Conservation (phyloP, 2,797 vertebrate genomes). For the Mareca penelope region DNA sequence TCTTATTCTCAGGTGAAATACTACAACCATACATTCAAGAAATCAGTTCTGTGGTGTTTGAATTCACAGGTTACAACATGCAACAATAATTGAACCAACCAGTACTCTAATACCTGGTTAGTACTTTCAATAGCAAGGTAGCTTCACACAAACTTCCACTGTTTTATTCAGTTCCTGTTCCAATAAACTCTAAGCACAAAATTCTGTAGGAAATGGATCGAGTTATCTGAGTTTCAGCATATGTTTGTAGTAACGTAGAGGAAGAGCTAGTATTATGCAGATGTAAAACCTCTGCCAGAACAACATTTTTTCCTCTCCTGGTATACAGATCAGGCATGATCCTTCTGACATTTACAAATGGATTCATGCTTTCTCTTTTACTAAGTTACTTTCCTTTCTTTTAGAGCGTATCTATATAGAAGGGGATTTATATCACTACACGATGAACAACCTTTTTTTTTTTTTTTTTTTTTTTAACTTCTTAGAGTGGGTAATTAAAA, state of each 20-base stretch:
- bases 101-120: not conserved
- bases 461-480: not conserved
- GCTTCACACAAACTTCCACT: not conserved
- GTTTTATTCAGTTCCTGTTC: not conserved
- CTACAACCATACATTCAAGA: not conserved
- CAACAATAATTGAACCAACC: not conserved
- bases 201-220: not conserved
- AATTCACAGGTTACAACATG: not conserved
- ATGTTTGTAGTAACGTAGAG: not conserved
- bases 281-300: not conserved
- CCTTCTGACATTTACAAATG: constrained; percentile 3
- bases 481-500: constrained; percentile 56
- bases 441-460: not conserved
- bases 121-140: not conserved
- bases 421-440: not conserved
- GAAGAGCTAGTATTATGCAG: not conserved
- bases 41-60: not conserved
- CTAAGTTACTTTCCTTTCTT: not conserved
- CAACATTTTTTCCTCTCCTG: not conserved
- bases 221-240: not conserved
- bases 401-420: not conserved
- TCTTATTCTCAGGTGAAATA: not conserved
- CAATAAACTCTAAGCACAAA: not conserved
- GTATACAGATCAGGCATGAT: not conserved
- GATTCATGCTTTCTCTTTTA: not conserved